Evolutionary conservation across 2,888 invertebrate species (phyloP), one percentile per base, ranked within the genome.

Genomic region (Platypus cylindrus): DNA sequence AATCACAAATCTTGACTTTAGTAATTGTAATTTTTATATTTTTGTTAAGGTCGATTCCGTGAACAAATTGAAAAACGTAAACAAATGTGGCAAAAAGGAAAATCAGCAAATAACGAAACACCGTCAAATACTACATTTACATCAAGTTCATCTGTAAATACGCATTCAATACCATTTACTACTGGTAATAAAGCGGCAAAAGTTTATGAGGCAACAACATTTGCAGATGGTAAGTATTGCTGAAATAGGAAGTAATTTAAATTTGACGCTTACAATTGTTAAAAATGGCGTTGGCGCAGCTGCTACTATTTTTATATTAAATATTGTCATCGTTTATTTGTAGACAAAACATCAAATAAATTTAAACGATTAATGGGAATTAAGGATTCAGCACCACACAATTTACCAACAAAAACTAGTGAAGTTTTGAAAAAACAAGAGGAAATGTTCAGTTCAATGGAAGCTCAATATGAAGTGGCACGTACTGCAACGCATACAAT

Each of bases 361-460:
- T 97, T 97, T 63, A 86, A 91, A 66, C 72, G 95, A 44, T 70
- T 97, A 29, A 95, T 97, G 95, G 95, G 95, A 30, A 91, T 95
- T 44, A 85, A 81, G 59, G 72, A 72, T 15, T 65, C 65, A 24
- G 70, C 67, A 11, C 62, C 5, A 55, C 22, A 26, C 11, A 34
- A 30, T 61, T 30, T 38, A 14, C 24, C 47, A 5, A 41, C 37
- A 17, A 51, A 56, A 20, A 46, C 63, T 1, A 68, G 61, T 16
- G 76, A 77, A 47, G 72, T 73, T 3, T 63, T 76, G 24, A 76
- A 75, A 50, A 77, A 77, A 48, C 78, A 78, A 50, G 80, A 87
- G 52, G 89, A 91, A 56, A 74, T 94, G 68, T 94, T 95, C 62
- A 75, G 75, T 45, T 81, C 83, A 31, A 84, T 97, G 78, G 94